A percentile compares a stretch with the other conserved stretches of the same genome.
Evolutionary conservation across 2,113 vertebrate genomes (phyloP).

Genomic region (Laterallus jamaicensis): DNA sequence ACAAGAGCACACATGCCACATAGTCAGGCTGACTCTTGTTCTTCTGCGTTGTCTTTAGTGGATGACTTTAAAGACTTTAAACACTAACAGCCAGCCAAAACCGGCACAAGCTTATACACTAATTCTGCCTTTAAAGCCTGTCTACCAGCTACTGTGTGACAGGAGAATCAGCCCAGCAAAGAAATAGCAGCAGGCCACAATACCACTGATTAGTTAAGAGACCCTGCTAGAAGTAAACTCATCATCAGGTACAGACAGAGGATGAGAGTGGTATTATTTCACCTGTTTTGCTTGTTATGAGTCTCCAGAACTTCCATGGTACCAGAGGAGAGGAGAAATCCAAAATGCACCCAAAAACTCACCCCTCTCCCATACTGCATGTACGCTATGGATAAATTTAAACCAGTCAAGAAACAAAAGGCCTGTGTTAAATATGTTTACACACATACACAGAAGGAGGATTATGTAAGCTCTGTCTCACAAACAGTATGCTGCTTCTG

Average conservation of each 20-base stretch:
- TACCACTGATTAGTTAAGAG: background rate
- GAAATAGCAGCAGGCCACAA: background rate
- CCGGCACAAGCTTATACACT: background rate
- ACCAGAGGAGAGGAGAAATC: background rate
- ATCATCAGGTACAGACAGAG: background rate
- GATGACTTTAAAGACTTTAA: background rate
- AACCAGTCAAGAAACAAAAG: constrained; percentile 53
- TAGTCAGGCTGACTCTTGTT: constrained; percentile 11
- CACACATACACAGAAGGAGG: constrained; percentile 32
- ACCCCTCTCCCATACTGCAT: background rate
- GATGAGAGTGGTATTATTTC: background rate
- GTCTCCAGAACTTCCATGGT: background rate
- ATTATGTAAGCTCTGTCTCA: constrained; percentile 56
- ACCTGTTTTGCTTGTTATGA: background rate
- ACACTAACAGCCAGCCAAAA: background rate
- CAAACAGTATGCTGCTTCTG: constrained; percentile 50
- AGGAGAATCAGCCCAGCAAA: background rate
- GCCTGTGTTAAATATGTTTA: constrained; percentile 48
- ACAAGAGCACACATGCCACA: constrained; percentile 62
- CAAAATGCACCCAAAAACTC: background rate
- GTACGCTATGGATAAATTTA: constrained; percentile 7
- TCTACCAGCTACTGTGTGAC: constrained; percentile 20
- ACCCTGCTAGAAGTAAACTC: too few relatives aligned
- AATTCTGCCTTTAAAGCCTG: constrained; percentile 30
- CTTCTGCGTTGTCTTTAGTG: constrained; percentile 18